Conservation (phyloP, 2,113 vertebrate species). For the Percopsis transmontana region DNA sequence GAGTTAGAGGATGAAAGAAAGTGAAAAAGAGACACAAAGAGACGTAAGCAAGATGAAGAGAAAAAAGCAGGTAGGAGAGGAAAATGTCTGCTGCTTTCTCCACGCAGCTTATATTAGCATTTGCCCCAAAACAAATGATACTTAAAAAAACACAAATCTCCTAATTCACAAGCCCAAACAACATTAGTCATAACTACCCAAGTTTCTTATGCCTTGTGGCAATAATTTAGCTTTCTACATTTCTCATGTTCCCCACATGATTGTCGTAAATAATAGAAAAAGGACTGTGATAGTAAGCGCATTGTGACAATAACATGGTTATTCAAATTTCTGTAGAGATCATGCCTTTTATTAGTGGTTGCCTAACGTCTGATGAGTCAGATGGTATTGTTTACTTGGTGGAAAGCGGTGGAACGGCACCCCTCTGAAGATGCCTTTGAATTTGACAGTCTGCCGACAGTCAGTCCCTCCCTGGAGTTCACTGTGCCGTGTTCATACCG, state of each 20-base stretch:
- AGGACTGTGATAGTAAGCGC: conserved; percentile 33
- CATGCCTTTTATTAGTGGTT: conserved; percentile 34
- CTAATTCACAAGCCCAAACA: conserved; percentile 1
- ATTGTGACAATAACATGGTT: conserved; percentile 36
- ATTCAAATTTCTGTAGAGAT: conserved; percentile 38
- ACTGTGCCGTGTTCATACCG: conserved; percentile 29
- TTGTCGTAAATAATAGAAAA: conserved; percentile 53
- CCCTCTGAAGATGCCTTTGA: conserved; percentile 50
- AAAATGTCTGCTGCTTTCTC: conserved; percentile 7
- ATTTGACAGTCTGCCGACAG: conserved; percentile 58
- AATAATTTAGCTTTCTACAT: conserved; percentile 9
- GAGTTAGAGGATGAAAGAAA: conserved; percentile 5
- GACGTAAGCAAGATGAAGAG: too few relatives aligned
- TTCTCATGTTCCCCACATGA: conserved; percentile 32
- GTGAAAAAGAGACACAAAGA: background rate
- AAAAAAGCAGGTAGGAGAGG: conserved; percentile 1
- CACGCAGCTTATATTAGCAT: conserved; percentile 12
- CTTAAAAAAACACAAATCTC: background rate
- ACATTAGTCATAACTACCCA: conserved; percentile 20
- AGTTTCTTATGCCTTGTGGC: conserved; percentile 32
- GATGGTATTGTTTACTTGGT: conserved; percentile 51
- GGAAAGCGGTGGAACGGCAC: conserved; percentile 42
- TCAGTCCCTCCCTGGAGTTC: conserved; percentile 45
- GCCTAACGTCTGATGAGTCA: conserved; percentile 41
- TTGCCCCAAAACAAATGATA: background rate